Conservation (phyloP, 1,140 invertebrate genomes). For the Macrobrachium rosenbergii region DNA sequence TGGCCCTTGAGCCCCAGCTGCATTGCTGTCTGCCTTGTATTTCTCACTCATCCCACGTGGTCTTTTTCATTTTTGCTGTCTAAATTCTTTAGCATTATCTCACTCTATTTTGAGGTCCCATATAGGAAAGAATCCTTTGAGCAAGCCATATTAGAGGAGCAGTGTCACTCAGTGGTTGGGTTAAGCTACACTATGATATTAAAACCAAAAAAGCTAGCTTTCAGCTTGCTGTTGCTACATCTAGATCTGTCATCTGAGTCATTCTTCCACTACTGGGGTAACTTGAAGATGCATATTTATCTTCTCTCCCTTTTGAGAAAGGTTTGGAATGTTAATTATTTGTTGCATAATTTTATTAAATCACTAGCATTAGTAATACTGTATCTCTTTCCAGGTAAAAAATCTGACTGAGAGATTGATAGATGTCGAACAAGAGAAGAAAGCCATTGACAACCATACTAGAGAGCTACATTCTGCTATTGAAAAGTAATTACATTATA, state of each 20-base stretch:
- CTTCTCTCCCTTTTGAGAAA: neutral
- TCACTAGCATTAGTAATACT: neutral
- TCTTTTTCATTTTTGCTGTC: no score
- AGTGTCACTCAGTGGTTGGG: no score
- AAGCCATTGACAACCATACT: slow-evolving; percentile 49
- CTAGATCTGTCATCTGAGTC: neutral
- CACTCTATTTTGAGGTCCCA: no score
- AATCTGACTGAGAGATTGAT: slow-evolving; percentile 31
- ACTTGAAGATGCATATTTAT: neutral
- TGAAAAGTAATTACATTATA: slow-evolving; percentile 36
- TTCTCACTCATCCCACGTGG: no score
- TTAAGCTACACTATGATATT: no score
- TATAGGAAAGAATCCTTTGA: no score
- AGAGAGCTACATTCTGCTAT: slow-evolving; percentile 48
- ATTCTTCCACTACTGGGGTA: neutral
- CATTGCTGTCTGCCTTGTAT: no score
- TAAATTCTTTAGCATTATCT: no score
- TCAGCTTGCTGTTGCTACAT: no score
- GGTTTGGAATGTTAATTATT: neutral
- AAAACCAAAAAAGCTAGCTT: no score
- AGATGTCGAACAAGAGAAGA: slow-evolving; percentile 46
- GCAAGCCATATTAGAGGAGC: no score
- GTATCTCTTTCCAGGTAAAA: slow-evolving; percentile 24
- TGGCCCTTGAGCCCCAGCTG: no score
- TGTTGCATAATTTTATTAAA: neutral